Evolutionary conservation across 2,113 vertebrate genomes (phyloP).

Genomic region (Leptobrachium ailaonicum): DNA sequence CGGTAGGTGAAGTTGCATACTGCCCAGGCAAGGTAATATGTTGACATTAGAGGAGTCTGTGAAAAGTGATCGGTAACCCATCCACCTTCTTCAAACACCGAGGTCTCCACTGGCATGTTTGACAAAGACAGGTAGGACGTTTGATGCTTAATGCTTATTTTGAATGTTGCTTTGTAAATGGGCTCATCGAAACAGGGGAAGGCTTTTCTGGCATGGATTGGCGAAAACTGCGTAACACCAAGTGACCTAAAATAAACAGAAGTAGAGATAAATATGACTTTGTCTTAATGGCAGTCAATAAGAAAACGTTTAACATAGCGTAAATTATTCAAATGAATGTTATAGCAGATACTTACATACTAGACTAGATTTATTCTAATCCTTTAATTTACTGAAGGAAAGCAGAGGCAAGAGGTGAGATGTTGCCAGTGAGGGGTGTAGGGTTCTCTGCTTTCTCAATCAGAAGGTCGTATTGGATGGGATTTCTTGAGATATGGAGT

Average conservation of each 20-base stretch:
- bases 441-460: too few species aligned
- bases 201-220: conserved; percentile 93
- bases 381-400: too few species aligned
- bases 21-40: conserved; percentile 95
- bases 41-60: conserved; percentile 95
- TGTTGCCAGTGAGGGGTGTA: too few species aligned
- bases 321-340: too few species aligned
- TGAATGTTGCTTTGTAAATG: conserved; percentile 97
- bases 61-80: conserved; percentile 89
- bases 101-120: conserved; percentile 92
- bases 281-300: too few species aligned
- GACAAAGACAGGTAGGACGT: conserved; percentile 88
- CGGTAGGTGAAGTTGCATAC: conserved; percentile 95
- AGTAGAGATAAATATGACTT: not conserved
- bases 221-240: conserved; percentile 94
- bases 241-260: conserved; percentile 76
- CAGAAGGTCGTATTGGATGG: too few species aligned
- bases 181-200: conserved; percentile 98
- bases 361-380: too few species aligned
- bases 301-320: too few species aligned
- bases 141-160: conserved; percentile 89
- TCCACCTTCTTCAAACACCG: conserved; percentile 82
- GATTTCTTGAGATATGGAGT: too few species aligned
- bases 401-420: too few species aligned
- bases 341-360: too few species aligned